Evolutionary conservation across 1,140 invertebrate species (phyloP), one percentile per base, ranked within the genome.

Genomic region (Phocides pigmalion): DNA sequence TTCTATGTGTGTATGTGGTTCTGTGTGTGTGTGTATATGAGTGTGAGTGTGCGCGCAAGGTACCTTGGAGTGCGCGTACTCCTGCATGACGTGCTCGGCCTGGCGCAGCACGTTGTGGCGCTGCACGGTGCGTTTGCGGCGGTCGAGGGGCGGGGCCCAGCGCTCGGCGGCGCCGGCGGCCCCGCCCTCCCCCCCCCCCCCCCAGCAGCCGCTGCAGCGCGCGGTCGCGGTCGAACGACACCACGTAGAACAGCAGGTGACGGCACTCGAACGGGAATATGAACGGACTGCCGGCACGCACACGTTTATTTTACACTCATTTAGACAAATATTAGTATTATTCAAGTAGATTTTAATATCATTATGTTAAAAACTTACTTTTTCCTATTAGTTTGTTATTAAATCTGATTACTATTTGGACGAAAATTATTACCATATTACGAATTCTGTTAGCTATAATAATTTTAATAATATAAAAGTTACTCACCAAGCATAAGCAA

Each of bases 181-280:
- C 66, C 82, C 87, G 56, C 83, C 82, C 79, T 89, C 83, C 44
- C 87, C 78, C 89, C 94, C 79, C n/a, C 83, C 94, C 93, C 88
- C 99, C 98, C 64, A 99, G 92, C 53, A 99, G 93, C 49, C 97
- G 94, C 90, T 99, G 97, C 62, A 99, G 92, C 32, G 98, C 98
- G 82, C 98, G 94, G 92, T 98, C 97, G 42, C 98, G 94, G 93
- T 99, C 98, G 91, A 99, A 99, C 25, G 97, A 97, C 32, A 97
- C 98, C 32, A 98, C 97, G 92, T 99, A 99, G 91, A 99, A 97
- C 28, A 99, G 90, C 75, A 99, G 92, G 89, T 99, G 98, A 5
- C 98, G 93, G 19, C 98, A 98, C 87, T 99, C 98, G 91, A 99
- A 99, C 35, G 98, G 98, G 80, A 99, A 97, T 44, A 99, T 93